Evolutionary conservation across 2,888 invertebrate genomes (phyloP).

Genomic region (Ariolimax columbianus): DNA sequence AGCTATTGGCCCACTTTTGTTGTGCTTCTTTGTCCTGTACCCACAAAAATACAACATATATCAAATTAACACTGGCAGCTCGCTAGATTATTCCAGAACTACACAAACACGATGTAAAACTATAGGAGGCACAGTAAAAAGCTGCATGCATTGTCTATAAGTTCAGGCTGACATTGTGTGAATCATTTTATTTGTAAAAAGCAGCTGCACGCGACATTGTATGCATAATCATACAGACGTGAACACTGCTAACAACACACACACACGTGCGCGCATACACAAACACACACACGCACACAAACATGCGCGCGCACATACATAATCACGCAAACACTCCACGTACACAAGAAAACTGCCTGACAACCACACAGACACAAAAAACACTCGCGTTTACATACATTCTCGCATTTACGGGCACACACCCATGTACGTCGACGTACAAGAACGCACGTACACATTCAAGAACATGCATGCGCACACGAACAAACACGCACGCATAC

Average conservation of each 20-base stretch:
- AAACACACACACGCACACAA: not conserved
- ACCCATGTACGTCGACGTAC: too few species aligned
- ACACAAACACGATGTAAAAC: not conserved
- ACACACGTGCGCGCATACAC: not conserved
- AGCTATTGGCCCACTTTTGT: not conserved
- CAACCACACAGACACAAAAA: too few species aligned
- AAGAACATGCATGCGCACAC: too few species aligned
- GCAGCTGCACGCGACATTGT: not conserved
- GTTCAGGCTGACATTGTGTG: not conserved
- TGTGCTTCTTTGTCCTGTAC: not conserved
- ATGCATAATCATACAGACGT: not conserved
- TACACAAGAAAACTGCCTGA: too few species aligned
- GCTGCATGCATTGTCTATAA: not conserved
- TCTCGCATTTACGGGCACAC: too few species aligned
- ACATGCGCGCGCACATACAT: not conserved
- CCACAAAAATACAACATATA: not conserved
- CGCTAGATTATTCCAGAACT: not conserved
- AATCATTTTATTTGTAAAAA: not conserved
- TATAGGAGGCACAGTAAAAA: not conserved
- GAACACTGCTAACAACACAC: not conserved
- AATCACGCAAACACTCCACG: not conserved
- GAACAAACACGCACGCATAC: too few species aligned
- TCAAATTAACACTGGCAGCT: slow-evolving; percentile 8
- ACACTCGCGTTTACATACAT: too few species aligned
- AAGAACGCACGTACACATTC: too few species aligned